These are phyloP conservation scores for Amphipyra tragopoginis DNA, from an alignment of 2,888 invertebrate genomes.

Conservation along the genomic window DNA sequence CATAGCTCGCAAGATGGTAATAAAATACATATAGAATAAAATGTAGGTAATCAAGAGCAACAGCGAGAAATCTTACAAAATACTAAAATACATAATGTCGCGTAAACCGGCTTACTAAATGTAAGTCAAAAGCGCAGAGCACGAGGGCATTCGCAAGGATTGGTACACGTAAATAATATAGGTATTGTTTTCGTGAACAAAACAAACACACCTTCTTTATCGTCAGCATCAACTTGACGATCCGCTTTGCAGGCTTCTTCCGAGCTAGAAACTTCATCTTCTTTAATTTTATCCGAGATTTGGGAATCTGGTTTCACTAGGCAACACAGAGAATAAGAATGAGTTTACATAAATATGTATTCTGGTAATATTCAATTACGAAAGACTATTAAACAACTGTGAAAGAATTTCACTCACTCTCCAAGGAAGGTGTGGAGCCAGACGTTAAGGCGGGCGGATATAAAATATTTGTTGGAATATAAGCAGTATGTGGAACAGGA, in stretches of 20 bases:
- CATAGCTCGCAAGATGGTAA: too few relatives aligned
- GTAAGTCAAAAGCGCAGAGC: background rate
- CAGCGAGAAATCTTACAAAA: background rate
- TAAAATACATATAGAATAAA: background rate
- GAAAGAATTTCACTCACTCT: slow-evolving; percentile 69
- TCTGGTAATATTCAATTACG: background rate
- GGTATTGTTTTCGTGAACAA: background rate
- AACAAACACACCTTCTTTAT: slow-evolving; percentile 58
- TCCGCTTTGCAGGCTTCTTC: slow-evolving; percentile 90
- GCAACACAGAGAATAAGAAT: slow-evolving; percentile 15
- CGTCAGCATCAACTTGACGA: slow-evolving; percentile 48
- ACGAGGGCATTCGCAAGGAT: slow-evolving; percentile 15
- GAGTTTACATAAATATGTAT: background rate
- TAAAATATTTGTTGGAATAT: slow-evolving; percentile 84
- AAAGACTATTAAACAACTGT: too few relatives aligned
- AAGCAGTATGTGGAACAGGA: slow-evolving; percentile 78
- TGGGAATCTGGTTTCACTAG: slow-evolving; percentile 79
- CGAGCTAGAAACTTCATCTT: slow-evolving; percentile 94
- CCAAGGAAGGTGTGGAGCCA: slow-evolving; percentile 66
- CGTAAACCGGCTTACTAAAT: background rate
- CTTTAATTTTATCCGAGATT: slow-evolving; percentile 86
- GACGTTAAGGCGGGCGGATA: slow-evolving; percentile 78
- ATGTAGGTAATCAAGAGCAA: background rate
- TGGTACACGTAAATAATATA: background rate
- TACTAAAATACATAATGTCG: background rate